These are phyloP conservation scores for Drosophila ustulata DNA, from an alignment of 2,888 invertebrate genomes.

Conservation along the genomic window DNA sequence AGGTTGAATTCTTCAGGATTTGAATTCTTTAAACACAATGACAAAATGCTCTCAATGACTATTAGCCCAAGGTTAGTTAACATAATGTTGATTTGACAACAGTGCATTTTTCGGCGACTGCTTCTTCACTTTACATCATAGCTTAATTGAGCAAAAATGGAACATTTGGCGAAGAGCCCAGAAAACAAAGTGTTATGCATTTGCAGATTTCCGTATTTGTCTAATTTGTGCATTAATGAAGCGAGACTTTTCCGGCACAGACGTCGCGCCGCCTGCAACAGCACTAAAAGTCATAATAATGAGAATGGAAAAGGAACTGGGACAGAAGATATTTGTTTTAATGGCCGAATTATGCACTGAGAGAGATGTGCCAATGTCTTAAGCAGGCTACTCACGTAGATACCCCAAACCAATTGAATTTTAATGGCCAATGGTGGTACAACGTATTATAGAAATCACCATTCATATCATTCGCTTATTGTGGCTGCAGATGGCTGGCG, in stretches of 20 bases:
- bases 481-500: not conserved
- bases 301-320: conserved; percentile 27
- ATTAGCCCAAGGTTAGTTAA: conserved; percentile 18
- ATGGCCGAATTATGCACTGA: conserved; percentile 71
- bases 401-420: conserved; percentile 75
- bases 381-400: conserved; percentile 64
- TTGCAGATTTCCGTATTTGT: conserved; percentile 25
- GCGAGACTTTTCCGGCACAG: conserved; percentile 60
- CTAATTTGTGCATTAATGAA: conserved; percentile 72
- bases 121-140: not conserved
- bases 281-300: conserved; percentile 40
- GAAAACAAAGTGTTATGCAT: conserved; percentile 57
- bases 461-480: conserved; percentile 21
- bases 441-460: conserved; percentile 2
- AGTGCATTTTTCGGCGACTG: conserved; percentile 1
- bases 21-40: too few species aligned
- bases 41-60: too few species aligned
- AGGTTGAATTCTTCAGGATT: too few species aligned
- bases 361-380: conserved; percentile 51
- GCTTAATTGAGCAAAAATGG: conserved; percentile 53
- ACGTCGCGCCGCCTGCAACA: conserved; percentile 48
- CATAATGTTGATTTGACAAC: conserved; percentile 8
- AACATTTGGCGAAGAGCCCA: conserved; percentile 71
- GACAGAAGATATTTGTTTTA: conserved; percentile 52
- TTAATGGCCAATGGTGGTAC: conserved; percentile 55